Percentiles rank a stretch among this genome's conserved stretches.
Evolutionary conservation across 2,113 vertebrate genomes (phyloP).

Genomic region (Cercocebus atys): DNA sequence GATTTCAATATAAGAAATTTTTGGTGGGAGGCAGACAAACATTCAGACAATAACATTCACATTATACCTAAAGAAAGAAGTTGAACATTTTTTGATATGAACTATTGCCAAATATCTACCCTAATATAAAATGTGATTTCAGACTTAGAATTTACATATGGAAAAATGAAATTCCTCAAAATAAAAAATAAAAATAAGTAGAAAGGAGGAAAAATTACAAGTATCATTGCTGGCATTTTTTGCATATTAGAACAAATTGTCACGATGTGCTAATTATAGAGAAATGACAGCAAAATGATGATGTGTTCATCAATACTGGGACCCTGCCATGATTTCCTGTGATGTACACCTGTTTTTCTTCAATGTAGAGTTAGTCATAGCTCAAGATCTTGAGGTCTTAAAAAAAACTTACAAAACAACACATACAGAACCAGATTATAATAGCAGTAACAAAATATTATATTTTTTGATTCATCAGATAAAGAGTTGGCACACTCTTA

Average conservation of each 20-base stretch:
- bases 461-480: slow-evolving; percentile 1
- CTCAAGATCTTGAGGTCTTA: slow-evolving; percentile 12
- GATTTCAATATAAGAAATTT: neutral
- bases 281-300: slow-evolving; percentile 41
- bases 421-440: slow-evolving; percentile 9
- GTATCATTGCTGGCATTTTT: slow-evolving; percentile 23
- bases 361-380: neutral
- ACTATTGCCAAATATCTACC: neutral
- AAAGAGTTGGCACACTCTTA: slow-evolving; percentile 19
- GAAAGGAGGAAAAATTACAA: slow-evolving; percentile 34
- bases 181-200: neutral
- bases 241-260: slow-evolving; percentile 57
- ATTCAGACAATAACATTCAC: neutral
- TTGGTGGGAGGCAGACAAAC: neutral
- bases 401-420: neutral
- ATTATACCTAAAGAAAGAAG: neutral
- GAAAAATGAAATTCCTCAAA: neutral
- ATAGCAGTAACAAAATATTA: slow-evolving; percentile 2
- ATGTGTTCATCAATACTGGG: slow-evolving; percentile 61
- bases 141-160: neutral
- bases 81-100: neutral
- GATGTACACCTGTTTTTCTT: slow-evolving; percentile 63
- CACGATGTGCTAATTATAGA: neutral
- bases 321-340: slow-evolving; percentile 59
- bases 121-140: neutral